Evolutionary conservation across 2,888 invertebrate genomes (phyloP).

Genomic region (Peribatodes rhomboidaria): DNA sequence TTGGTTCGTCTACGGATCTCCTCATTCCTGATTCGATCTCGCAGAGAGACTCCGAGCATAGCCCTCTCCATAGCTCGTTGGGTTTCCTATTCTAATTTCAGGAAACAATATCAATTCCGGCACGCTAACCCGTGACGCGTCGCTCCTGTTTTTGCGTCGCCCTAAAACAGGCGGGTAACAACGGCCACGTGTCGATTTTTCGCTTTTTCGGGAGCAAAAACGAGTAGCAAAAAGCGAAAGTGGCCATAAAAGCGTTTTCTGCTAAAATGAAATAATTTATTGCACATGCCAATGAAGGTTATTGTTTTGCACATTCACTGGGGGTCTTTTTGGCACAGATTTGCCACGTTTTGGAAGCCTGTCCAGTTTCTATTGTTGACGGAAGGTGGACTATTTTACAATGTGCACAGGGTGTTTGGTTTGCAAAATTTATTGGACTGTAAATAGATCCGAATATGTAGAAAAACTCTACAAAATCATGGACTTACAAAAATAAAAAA

Average conservation of each 20-base stretch:
- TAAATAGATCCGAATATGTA: no score
- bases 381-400: constrained; percentile 44
- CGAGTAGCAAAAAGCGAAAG: constrained; percentile 76
- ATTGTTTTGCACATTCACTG: constrained; percentile 60
- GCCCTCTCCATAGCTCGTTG: no score
- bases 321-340: constrained; percentile 54
- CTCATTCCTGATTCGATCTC: no score
- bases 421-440: neutral
- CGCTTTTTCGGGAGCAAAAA: constrained; percentile 73
- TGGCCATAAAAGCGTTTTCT: constrained; percentile 67
- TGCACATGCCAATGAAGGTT: constrained; percentile 57
- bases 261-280: constrained; percentile 75
- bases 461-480: no score
- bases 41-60: no score
- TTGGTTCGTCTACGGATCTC: no score
- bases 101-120: constrained; percentile 27
- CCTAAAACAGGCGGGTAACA: constrained; percentile 58
- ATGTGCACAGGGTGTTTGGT: constrained; percentile 44
- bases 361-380: constrained; percentile 56
- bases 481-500: no score
- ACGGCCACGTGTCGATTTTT: constrained; percentile 76
- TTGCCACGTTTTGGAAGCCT: constrained; percentile 59
- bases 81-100: constrained; percentile 1
- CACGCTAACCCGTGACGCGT: constrained; percentile 41
- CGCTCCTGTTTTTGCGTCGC: constrained; percentile 36